Evolutionary conservation across 2,888 invertebrate genomes (phyloP).

Genomic region (Noctua janthe): DNA sequence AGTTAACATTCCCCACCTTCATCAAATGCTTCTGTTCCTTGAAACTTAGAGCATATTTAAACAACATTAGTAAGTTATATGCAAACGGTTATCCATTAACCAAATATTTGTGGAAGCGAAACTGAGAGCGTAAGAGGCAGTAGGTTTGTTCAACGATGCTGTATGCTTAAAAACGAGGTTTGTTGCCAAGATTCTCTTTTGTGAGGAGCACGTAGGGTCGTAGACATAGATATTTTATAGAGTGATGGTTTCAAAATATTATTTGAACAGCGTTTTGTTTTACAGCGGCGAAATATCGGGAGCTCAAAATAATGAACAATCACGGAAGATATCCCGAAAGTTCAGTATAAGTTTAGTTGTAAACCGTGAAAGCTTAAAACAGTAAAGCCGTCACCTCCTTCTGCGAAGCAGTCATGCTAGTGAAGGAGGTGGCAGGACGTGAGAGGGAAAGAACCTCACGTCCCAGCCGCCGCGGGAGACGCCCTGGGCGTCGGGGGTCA

Average conservation of each 20-base stretch:
- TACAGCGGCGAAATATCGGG: no score
- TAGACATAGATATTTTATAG: not conserved
- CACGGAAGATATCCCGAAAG: no score
- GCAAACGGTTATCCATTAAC: not conserved
- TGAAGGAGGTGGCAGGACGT: no score
- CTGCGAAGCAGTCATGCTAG: no score
- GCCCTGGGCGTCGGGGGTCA: no score
- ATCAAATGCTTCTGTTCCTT: not conserved
- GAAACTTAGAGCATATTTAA: constrained; percentile 20
- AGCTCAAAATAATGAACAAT: no score
- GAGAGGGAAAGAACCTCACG: no score
- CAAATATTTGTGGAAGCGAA: constrained; percentile 29
- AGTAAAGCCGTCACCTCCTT: no score
- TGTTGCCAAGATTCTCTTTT: constrained; percentile 9
- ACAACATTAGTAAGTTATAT: constrained; percentile 5
- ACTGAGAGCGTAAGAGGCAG: not conserved
- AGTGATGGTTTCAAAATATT: not conserved
- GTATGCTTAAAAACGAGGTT: constrained; percentile 4
- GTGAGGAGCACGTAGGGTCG: not conserved
- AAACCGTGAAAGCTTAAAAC: no score
- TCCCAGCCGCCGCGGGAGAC: no score
- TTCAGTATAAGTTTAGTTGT: no score
- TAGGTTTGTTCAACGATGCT: not conserved
- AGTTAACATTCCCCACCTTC: not conserved
- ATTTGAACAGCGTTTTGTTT: not conserved